Evolutionary conservation across 2,113 vertebrate genomes (phyloP).

Genomic region (human): DNA sequence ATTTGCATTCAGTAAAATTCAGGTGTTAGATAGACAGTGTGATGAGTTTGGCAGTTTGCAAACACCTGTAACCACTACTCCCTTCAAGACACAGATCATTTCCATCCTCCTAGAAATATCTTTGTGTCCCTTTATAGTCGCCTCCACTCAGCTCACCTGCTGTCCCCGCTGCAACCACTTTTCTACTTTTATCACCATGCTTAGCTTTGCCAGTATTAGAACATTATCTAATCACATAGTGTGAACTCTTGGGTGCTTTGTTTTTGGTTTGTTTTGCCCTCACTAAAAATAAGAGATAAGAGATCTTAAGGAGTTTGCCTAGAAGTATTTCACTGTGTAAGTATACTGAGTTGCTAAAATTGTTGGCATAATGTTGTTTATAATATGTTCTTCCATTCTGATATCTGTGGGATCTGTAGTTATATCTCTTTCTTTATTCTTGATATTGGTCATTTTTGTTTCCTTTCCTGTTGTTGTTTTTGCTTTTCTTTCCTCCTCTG

Average conservation of each 20-base stretch:
- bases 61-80: not conserved
- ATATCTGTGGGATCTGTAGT: slow-evolving; percentile 38
- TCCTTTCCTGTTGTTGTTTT: not conserved
- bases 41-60: not conserved
- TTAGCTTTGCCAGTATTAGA: not conserved
- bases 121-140: not conserved
- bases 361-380: not conserved
- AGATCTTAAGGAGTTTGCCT: not conserved
- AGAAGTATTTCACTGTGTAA: not conserved
- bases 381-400: not conserved
- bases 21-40: not conserved
- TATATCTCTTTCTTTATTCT: not conserved
- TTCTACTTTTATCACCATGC: not conserved
- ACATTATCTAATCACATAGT: not conserved
- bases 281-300: not conserved
- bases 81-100: not conserved
- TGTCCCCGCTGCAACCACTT: not conserved
- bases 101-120: not conserved
- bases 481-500: not conserved
- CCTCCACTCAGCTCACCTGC: not conserved
- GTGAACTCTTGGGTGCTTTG: not conserved
- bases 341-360: not conserved
- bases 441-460: not conserved
- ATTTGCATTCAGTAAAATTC: not conserved
- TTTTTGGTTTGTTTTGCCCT: not conserved